Conservation (phyloP, 2,113 vertebrate species). For the Myotis yumanensis region DNA sequence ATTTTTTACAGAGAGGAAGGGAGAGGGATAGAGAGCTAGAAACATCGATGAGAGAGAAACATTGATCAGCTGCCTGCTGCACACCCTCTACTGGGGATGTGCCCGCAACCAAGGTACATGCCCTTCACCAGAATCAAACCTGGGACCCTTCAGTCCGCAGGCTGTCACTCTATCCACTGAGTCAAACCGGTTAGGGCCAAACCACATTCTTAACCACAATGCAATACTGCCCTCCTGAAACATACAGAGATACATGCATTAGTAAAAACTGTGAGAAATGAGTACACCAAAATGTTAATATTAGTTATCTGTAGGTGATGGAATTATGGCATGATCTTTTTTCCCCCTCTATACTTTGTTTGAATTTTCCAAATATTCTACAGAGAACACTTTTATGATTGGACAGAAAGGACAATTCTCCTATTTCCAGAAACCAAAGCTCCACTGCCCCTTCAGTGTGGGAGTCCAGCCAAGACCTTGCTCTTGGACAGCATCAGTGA, state of each 20-base stretch:
- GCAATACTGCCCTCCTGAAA: constrained; percentile 28
- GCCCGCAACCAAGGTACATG: no score
- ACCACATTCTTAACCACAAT: background rate
- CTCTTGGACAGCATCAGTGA: constrained; percentile 58
- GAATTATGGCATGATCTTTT: background rate
- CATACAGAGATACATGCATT: background rate
- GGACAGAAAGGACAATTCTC: constrained; percentile 19
- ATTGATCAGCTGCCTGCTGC: no score
- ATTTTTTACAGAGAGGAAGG: no score
- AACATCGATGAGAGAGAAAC: no score
- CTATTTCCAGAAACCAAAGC: constrained; percentile 60
- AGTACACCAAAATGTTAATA: background rate
- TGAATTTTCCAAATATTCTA: constrained; percentile 1
- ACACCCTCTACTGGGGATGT: no score
- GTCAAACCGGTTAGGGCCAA: background rate
- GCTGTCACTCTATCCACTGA: no score
- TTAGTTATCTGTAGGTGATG: background rate
- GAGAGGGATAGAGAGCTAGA: no score
- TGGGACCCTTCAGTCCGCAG: no score
- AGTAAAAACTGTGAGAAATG: background rate
- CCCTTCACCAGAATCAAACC: no score
- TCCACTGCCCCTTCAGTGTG: constrained; percentile 41
- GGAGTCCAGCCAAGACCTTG: constrained; percentile 64
- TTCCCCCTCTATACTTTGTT: background rate
- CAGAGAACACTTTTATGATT: constrained; percentile 48